Conservation (phyloP, 2,797 vertebrate species). For the Staurois parvus region DNA sequence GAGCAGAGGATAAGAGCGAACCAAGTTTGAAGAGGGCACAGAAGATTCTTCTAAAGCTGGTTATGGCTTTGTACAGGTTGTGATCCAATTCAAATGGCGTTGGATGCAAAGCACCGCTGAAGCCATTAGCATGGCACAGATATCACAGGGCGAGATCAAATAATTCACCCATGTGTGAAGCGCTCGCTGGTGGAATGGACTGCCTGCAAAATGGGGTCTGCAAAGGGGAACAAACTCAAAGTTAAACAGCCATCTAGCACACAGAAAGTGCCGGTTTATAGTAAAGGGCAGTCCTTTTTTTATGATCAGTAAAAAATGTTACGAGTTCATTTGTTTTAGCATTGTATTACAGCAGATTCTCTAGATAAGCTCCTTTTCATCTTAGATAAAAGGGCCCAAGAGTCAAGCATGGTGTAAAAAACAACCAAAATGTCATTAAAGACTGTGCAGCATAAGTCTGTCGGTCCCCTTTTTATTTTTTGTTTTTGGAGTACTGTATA, state of each 20-base stretch:
- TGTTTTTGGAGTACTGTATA: too few species aligned
- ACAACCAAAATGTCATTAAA: not conserved
- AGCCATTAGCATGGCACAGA: slow-evolving; percentile 40
- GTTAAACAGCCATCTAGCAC: slow-evolving; percentile 2
- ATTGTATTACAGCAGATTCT: slow-evolving; percentile 10
- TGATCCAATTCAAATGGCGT: slow-evolving; percentile 41
- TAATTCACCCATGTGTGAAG: slow-evolving; percentile 6
- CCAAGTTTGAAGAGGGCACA: slow-evolving; percentile 32
- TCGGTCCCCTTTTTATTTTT: too few species aligned
- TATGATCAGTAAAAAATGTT: slow-evolving; percentile 5
- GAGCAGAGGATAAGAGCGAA: slow-evolving; percentile 13
- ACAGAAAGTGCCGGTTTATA: slow-evolving; percentile 1
- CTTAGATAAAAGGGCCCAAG: not conserved
- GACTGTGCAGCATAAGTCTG: not conserved
- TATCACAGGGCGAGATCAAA: slow-evolving; percentile 48
- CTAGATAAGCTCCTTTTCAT: slow-evolving; percentile 33
- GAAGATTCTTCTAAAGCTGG: slow-evolving; percentile 35
- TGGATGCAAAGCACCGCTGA: slow-evolving; percentile 23
- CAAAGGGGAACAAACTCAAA: slow-evolving; percentile 19
- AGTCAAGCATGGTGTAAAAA: not conserved
- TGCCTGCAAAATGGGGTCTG: slow-evolving; percentile 6
- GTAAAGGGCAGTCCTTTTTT: not conserved
- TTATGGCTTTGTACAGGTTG: slow-evolving; percentile 53
- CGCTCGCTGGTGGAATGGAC: not conserved
- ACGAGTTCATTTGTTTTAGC: slow-evolving; percentile 24